Evolutionary conservation across 2,113 vertebrate species (phyloP).

Genomic region (Ciconia boyciana): DNA sequence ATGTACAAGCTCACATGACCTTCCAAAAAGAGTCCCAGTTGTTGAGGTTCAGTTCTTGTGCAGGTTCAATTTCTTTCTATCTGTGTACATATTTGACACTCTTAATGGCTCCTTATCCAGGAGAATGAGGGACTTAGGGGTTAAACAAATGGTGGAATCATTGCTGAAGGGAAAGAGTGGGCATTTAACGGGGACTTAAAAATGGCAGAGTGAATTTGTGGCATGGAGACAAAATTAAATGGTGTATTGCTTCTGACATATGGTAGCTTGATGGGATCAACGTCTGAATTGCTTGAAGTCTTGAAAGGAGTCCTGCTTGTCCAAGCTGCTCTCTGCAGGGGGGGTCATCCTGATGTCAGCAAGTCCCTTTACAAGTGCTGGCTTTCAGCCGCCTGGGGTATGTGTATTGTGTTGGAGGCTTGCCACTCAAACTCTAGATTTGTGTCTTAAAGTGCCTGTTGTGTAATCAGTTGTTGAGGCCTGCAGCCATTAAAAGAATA

Average conservation of each 20-base stretch:
- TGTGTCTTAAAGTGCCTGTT: background rate
- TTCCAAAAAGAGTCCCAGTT: background rate
- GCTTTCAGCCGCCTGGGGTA: background rate
- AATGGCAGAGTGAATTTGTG: background rate
- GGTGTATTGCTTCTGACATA: background rate
- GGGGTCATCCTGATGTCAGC: background rate
- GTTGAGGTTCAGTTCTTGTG: accelerated
- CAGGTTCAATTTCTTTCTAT: background rate
- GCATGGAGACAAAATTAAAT: background rate
- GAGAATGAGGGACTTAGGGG: background rate
- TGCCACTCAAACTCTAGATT: background rate
- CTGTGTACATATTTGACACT: background rate
- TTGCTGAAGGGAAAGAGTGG: background rate
- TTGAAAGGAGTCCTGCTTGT: background rate
- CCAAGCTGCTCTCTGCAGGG: background rate
- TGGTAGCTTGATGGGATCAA: background rate
- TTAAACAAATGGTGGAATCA: background rate
- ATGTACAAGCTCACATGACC: background rate
- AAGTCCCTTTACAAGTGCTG: background rate
- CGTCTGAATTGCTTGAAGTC: background rate
- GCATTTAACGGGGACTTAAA: background rate
- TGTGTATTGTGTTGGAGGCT: background rate
- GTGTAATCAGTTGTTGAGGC: background rate
- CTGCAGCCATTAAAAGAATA: background rate
- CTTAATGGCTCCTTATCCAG: background rate